Base-by-base conservation (phyloP, 2,888 invertebrate species). In the Penaeus monodon region DNA sequence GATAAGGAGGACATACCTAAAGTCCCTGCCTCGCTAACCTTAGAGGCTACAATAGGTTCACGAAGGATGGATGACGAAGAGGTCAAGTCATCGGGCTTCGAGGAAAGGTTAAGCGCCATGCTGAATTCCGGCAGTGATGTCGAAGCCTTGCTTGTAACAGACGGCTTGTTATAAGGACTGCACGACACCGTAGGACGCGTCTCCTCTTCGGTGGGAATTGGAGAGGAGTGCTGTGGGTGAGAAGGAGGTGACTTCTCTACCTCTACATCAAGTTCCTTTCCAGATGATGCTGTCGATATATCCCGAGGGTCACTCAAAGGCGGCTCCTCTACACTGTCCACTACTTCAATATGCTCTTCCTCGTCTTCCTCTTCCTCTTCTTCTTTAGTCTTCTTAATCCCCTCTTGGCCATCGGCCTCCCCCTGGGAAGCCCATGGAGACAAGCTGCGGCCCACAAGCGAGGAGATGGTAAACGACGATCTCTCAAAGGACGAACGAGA, bases 261-360 rank as follows among this genome's bases (percentile, higher is more conserved):
- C 38, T 73, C 84, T 2, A 57, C 84, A 29, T 81, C 65, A n/a
- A n/a, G 29, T 38, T 84, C 66, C 14, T 63, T 74, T 27, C 65
- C 57, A 20, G 57, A 57, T 17, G 57, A 76, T n/a, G 80, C 65
- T 14, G 57, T 44, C 8, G 74, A 29, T 8, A 44, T 49, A 12
- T 82, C 77, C 24, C 77, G 70, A 12, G 57, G 20, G 33, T 84
- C 83, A 22, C 29, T 74, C 64, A 70, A 29, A 17, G 38, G 80
- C 33, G 64, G n/a, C 29, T 85, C 85, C 70, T 82, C 85, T 49
- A 84, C 80, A 70, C 66, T 83, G 79, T 88, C 88, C 49, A 88
- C 88, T 33, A 88, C 88, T 66, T 88, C 88, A 78, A 88, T 88
- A 73, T 85, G 88, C 24, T 88, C 88, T 27, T 85, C 85, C 20